phyloP scores from a whole-genome alignment of 2,797 vertebrate genomes.

The Sebastes matsubarae region DNA sequence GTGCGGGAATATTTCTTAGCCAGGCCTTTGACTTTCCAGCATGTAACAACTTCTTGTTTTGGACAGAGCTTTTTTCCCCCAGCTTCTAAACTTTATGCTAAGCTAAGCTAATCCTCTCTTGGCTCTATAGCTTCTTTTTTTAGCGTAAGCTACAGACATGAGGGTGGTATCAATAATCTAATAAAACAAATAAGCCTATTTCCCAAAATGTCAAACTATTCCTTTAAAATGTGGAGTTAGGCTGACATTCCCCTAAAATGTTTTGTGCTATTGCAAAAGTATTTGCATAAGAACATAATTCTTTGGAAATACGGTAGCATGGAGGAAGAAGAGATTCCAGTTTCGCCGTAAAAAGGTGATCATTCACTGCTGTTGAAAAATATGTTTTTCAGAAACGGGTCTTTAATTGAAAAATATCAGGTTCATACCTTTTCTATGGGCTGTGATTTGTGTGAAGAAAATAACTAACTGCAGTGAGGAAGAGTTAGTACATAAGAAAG shows the following conservation, averaged over 20 bases:
- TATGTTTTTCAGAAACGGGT: background rate
- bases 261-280: background rate
- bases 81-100: too few relatives aligned
- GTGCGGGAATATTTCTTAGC: too few relatives aligned
- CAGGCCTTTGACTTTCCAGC: too few relatives aligned
- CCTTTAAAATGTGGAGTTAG: background rate
- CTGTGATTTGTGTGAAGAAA: constrained; percentile 6
- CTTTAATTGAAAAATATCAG: constrained; percentile 11
- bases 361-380: background rate
- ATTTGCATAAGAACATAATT: background rate
- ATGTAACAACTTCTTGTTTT: too few relatives aligned
- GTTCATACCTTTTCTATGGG: constrained; percentile 5
- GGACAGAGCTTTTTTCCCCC: too few relatives aligned
- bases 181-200: background rate
- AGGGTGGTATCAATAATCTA: too few relatives aligned
- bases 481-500: background rate
- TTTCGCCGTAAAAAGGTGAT: background rate
- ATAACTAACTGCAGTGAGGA: constrained; percentile 5
- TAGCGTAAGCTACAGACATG: too few relatives aligned
- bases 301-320: background rate
- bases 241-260: too few relatives aligned
- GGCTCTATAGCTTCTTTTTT: too few relatives aligned
- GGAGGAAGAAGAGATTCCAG: background rate
- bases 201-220: background rate
- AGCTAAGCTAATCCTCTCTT: too few relatives aligned